Base-by-base conservation (phyloP, 2,113 vertebrate species). In the Hyperopisus bebe region DNA sequence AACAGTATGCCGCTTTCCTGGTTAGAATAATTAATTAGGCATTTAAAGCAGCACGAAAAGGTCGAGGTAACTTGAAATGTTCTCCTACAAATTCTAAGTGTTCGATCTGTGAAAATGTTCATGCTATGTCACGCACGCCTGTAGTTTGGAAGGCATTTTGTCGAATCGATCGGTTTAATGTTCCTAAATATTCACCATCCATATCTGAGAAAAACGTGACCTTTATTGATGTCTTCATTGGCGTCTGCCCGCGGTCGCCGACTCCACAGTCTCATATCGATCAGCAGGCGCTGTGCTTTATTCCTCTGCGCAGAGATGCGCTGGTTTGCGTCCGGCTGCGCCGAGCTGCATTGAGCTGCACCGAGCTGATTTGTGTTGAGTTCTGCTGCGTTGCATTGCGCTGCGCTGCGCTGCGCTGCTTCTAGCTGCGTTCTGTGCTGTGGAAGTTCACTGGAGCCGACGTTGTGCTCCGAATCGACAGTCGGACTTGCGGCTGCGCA, bases 401-500 rank as follows among this genome's bases (percentile, higher is more conserved):
- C 3, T 27, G n/a, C 55, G n/a, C n/a, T n/a, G n/a, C n/a, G n/a
- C n/a, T n/a, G n/a, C 70, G 31, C 31, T 19, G 35, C 74, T 80
- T 31, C 62, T 11, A 19, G 74, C 74, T 42, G 74, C 74, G 74
- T 6, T 42, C 6, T 42, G 17, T 80, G 15, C 74, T 39, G 35
- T 42, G 70, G 70, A 19, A 39, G 31, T 35, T 5, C 31, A 39
- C 15, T 77, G 35, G 13, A 42, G 39, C 11, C 74, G 74, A 80
- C 74, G 31, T 13, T 42, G 74, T 35, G 35, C 74, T 42, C 13
- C 15, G 74, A 17, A 70, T 70, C 62, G 10, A 19, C 74, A 80
- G 74, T 17, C 35, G 35, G 13, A 80, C 31, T 84, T 17, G 89
- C 84, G 85, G 19, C 89, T 90, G 89, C 89, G 89, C 89, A 53